Conservation (phyloP, 2,113 vertebrate species). For the Corvus moneduloides region DNA sequence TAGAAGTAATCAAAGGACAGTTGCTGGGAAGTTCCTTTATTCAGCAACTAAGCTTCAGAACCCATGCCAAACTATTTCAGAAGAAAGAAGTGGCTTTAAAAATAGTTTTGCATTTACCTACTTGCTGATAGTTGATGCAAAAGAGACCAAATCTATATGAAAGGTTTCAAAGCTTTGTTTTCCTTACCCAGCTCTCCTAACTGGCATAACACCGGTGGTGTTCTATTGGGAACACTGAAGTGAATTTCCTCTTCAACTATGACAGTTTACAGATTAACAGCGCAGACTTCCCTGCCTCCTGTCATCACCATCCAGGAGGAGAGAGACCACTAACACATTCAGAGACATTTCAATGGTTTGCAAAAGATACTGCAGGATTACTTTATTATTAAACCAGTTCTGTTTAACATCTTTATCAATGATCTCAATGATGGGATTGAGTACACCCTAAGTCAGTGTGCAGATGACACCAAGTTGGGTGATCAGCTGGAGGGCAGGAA, state of each 20-base stretch:
- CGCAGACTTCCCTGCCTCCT: not conserved
- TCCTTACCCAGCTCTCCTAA: not conserved
- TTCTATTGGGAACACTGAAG: not conserved
- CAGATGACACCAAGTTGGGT: not conserved
- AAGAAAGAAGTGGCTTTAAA: constrained; percentile 47
- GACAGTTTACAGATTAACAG: not conserved
- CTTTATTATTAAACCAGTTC: not conserved
- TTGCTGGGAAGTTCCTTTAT: constrained; percentile 52
- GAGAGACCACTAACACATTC: not conserved
- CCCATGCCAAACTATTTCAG: constrained; percentile 52
- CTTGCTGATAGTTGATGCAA: not conserved
- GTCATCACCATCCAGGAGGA: not conserved
- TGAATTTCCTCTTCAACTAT: not conserved
- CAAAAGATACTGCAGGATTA: not conserved
- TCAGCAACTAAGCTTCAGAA: constrained; percentile 41
- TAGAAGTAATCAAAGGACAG: constrained; percentile 54
- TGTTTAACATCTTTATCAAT: not conserved
- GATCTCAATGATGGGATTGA: not conserved
- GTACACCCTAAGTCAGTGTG: not conserved
- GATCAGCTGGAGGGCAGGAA: not conserved
- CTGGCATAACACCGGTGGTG: not conserved
- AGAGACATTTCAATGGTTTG: not conserved
- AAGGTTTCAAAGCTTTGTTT: not conserved
- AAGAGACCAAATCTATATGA: not conserved
- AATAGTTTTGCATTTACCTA: constrained; percentile 6